Percentiles rank a stretch among this genome's conserved stretches.
These are phyloP conservation scores for Phragmatobia fuliginosa DNA, from an alignment of 2,888 invertebrate genomes.

Conservation along the genomic window DNA sequence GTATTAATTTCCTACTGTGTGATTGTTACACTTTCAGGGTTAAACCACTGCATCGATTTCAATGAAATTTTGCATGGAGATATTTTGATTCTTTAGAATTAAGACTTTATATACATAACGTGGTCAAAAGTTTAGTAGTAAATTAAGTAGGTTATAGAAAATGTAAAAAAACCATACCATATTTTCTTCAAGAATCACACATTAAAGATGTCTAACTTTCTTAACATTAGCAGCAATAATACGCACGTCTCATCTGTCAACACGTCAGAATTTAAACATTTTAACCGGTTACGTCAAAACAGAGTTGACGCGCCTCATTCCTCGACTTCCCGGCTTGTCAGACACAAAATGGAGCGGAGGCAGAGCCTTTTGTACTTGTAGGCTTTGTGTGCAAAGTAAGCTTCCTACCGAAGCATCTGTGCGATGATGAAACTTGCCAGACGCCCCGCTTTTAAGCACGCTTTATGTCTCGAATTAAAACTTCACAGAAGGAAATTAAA, in stretches of 20 bases:
- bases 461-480: conserved; percentile 85
- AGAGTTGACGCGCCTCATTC: conserved; percentile 79
- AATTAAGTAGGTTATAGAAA: too few relatives aligned
- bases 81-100: too few relatives aligned
- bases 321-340: conserved; percentile 80
- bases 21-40: too few relatives aligned
- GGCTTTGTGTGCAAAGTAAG: conserved; percentile 86
- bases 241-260: conserved; percentile 39
- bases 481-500: conserved; percentile 84
- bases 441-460: conserved; percentile 84
- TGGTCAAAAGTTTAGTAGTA: too few relatives aligned
- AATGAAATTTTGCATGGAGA: too few relatives aligned
- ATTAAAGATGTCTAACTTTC: neutral
- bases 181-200: neutral
- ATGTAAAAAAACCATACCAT: neutral
- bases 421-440: conserved; percentile 86
- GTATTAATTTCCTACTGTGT: too few relatives aligned
- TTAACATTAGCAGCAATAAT: conserved; percentile 23
- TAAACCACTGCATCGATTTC: too few relatives aligned
- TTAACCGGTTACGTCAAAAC: conserved; percentile 68
- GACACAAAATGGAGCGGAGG: conserved; percentile 82
- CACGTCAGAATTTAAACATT: conserved; percentile 61
- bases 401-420: conserved; percentile 83
- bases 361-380: conserved; percentile 83
- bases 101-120: too few relatives aligned